These are phyloP conservation scores for Caradrina kadenii DNA, from an alignment of 2,888 invertebrate genomes.

Conservation along the genomic window DNA sequence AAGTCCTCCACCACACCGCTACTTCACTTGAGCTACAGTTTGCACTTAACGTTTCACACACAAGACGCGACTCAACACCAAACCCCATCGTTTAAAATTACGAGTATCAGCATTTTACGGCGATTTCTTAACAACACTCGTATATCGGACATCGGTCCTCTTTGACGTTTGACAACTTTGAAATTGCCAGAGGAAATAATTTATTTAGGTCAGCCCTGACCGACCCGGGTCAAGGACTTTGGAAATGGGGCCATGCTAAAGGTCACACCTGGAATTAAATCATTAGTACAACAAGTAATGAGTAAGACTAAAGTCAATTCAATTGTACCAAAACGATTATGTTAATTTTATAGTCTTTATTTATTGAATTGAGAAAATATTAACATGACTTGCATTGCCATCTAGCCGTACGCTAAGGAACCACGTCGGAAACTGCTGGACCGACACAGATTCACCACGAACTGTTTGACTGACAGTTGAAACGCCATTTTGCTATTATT, in stretches of 20 bases:
- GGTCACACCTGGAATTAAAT: neutral
- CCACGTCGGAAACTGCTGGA: slow-evolving; percentile 63
- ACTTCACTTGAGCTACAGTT: slow-evolving; percentile 36
- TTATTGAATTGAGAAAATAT: neutral
- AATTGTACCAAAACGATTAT: neutral
- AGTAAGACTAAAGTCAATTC: neutral
- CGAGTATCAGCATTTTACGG: slow-evolving; percentile 64
- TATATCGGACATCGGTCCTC: slow-evolving; percentile 48
- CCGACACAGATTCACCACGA: slow-evolving; percentile 57
- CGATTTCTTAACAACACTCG: slow-evolving; percentile 61
- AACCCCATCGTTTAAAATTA: slow-evolving; percentile 70
- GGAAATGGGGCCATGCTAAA: slow-evolving; percentile 30
- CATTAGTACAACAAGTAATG: neutral
- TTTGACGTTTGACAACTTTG: slow-evolving; percentile 63
- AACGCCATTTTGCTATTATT: slow-evolving; percentile 89
- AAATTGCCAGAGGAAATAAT: slow-evolving; percentile 63
- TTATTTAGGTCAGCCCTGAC: slow-evolving; percentile 49
- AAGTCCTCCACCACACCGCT: slow-evolving; percentile 45
- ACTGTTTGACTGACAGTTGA: slow-evolving; percentile 76
- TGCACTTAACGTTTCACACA: slow-evolving; percentile 48
- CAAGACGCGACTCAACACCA: slow-evolving; percentile 56
- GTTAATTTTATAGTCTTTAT: neutral
- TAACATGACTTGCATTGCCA: slow-evolving; percentile 59
- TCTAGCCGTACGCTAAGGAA: slow-evolving; percentile 59
- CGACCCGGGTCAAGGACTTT: slow-evolving; percentile 59